Conservation (phyloP, 2,797 vertebrate species). For the Galaxias olidus region DNA sequence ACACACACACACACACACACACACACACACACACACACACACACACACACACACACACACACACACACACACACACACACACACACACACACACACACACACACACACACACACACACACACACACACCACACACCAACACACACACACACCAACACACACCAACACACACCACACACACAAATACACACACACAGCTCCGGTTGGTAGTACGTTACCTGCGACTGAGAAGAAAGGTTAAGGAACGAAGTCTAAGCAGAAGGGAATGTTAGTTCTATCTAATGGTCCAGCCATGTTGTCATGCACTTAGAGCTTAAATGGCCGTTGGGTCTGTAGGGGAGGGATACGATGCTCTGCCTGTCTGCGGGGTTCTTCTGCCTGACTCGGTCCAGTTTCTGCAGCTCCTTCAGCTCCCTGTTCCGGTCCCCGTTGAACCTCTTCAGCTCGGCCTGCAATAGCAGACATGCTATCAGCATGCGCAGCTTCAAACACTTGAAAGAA, state of each 20-base stretch:
- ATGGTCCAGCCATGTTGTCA: background rate
- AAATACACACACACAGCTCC: too few relatives aligned
- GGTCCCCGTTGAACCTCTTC: conserved; percentile 76
- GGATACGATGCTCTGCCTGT: conserved; percentile 83
- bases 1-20: background rate
- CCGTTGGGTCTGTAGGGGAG: conserved; percentile 29
- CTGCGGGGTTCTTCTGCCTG: conserved; percentile 72
- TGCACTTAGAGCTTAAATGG: background rate
- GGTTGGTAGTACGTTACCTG: conserved; percentile 64
- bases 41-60: too few relatives aligned
- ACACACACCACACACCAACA: too few relatives aligned
- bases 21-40: too few relatives aligned
- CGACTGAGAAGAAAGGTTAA: conserved; percentile 71
- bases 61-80: too few relatives aligned
- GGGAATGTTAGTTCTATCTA: background rate
- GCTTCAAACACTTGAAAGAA: background rate
- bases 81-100: too few relatives aligned
- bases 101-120: too few relatives aligned
- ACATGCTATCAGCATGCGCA: too few relatives aligned
- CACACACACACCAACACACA: too few relatives aligned
- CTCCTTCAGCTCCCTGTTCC: conserved; percentile 80
- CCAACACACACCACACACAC: too few relatives aligned
- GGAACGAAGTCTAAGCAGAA: conserved; percentile 40
- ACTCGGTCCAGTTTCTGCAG: conserved; percentile 78
- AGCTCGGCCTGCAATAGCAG: conserved; percentile 71